These are phyloP conservation scores for Pristionchus maxplancki DNA, from an alignment of 2,888 invertebrate species.

Conservation along the genomic window DNA sequence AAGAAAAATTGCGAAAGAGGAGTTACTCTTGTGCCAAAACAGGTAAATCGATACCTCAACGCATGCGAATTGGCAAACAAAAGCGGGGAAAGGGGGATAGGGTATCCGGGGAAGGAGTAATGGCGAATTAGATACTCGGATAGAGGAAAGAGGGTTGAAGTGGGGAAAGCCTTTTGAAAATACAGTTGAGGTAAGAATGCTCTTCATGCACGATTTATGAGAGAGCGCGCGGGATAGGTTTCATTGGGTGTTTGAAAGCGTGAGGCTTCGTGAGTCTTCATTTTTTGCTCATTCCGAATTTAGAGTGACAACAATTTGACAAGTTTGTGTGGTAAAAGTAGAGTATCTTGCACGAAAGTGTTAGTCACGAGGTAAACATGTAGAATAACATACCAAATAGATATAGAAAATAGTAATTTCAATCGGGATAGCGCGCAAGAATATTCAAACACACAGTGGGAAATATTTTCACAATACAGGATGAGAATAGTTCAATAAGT, in stretches of 20 bases:
- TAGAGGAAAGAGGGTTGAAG: neutral
- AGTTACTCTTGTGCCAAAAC: neutral
- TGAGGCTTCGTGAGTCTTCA: neutral
- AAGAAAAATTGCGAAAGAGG: neutral
- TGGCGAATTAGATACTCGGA: neutral
- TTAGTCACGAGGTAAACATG: too few species aligned
- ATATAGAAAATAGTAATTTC: neutral
- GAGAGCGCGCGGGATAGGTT: neutral
- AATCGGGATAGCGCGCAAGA: too few species aligned
- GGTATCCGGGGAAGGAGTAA: slow-evolving; percentile 4
- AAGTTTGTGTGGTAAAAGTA: too few species aligned
- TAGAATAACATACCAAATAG: too few species aligned
- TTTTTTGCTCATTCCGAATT: too few species aligned
- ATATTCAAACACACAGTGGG: too few species aligned
- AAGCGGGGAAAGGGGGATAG: neutral
- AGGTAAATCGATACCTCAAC: neutral
- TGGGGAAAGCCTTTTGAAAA: neutral
- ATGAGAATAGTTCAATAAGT: neutral
- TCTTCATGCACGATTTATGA: neutral
- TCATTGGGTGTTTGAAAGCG: neutral
- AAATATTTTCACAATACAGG: neutral
- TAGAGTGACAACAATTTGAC: too few species aligned
- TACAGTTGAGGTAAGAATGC: neutral
- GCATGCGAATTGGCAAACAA: neutral
- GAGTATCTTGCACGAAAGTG: too few species aligned